Percentiles rank a stretch among this genome's conserved stretches.
phyloP scores from a whole-genome alignment of 1,140 invertebrate genomes.

The Samia ricini region DNA sequence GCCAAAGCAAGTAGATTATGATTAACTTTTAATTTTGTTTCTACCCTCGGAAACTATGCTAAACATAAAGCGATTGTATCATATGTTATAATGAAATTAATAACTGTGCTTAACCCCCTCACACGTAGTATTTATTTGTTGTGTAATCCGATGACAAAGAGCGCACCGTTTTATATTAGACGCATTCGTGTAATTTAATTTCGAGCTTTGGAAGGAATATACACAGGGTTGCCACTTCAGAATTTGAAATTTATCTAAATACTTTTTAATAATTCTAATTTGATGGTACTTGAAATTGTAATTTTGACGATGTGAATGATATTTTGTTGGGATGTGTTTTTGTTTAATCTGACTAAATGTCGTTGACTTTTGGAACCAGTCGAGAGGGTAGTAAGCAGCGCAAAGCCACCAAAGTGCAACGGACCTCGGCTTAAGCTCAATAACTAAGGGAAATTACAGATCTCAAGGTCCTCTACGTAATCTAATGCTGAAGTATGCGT shows the following conservation, averaged over 20 bases:
- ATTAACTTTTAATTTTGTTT: background rate
- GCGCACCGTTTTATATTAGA: slow-evolving; percentile 3
- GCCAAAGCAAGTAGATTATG: background rate
- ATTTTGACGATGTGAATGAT: too few relatives aligned
- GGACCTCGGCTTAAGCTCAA: too few relatives aligned
- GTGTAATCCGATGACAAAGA: slow-evolving; percentile 8
- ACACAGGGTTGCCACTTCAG: background rate
- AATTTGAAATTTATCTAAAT: background rate
- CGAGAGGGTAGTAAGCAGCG: too few relatives aligned
- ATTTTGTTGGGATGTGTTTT: too few relatives aligned
- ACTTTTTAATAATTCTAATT: too few relatives aligned
- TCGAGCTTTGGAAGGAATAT: background rate
- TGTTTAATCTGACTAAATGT: too few relatives aligned
- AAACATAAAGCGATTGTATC: background rate
- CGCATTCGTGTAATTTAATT: slow-evolving; percentile 8
- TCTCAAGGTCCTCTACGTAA: too few relatives aligned
- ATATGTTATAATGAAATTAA: background rate
- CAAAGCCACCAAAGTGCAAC: too few relatives aligned
- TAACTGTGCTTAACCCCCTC: background rate
- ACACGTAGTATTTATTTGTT: slow-evolving; percentile 2
- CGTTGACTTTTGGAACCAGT: too few relatives aligned
- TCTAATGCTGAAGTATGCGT: too few relatives aligned
- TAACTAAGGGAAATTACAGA: too few relatives aligned
- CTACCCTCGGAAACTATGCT: background rate
- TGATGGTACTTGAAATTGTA: too few relatives aligned